These are phyloP conservation scores for Odontomyia ornata DNA, from an alignment of 2,888 invertebrate species.

Conservation along the genomic window DNA sequence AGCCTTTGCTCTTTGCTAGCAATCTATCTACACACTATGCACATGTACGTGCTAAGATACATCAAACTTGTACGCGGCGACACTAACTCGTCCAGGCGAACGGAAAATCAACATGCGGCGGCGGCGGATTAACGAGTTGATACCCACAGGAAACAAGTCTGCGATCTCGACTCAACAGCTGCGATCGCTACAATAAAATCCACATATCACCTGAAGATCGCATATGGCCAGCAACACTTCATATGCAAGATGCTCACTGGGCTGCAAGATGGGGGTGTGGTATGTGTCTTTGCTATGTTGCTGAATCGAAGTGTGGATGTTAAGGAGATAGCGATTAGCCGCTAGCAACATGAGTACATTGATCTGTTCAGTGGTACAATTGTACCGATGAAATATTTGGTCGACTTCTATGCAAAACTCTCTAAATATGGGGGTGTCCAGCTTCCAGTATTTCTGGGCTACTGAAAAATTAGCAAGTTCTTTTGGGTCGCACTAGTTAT, in stretches of 20 bases:
- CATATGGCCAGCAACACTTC: background rate
- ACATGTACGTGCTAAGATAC: too few species aligned
- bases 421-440: too few species aligned
- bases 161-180: constrained; percentile 37
- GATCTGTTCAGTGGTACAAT: background rate
- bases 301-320: background rate
- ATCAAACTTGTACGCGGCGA: background rate
- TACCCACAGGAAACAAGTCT: background rate
- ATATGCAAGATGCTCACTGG: background rate
- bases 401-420: too few species aligned
- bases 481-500: too few species aligned
- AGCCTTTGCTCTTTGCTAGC: too few species aligned
- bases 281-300: background rate
- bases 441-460: too few species aligned
- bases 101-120: background rate
- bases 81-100: background rate
- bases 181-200: constrained; percentile 33
- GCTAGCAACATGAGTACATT: background rate
- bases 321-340: background rate
- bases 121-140: background rate
- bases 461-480: too few species aligned
- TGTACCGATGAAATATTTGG: too few species aligned
- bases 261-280: background rate
- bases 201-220: constrained; percentile 17
- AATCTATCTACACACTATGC: too few species aligned